Evolutionary conservation across 2,113 vertebrate species (phyloP), one percentile per base, ranked within the genome.

Genomic region (Edolisoma coerulescens): DNA sequence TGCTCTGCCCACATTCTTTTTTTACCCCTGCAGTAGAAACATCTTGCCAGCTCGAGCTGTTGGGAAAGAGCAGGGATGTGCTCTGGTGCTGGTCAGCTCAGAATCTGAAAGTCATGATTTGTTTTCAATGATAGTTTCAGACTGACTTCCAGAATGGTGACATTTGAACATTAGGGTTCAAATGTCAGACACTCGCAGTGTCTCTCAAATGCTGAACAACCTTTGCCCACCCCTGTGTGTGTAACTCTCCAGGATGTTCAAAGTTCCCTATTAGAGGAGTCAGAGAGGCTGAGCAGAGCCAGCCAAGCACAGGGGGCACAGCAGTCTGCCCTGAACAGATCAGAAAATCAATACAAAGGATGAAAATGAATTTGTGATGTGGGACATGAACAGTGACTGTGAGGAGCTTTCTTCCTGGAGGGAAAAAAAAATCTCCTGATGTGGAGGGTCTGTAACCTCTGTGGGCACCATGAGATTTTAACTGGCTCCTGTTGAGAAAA

Each of bases 371-470:
- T 67, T 63, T 54, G 50, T 65, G 64, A 60, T 41, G 37, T 42
- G 42, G 37, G 42, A 65, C 4, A 1, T 19, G 32, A 70, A 32
- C 59, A 2, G 4, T 74, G 59, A 65, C 47, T 7, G 3, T 67
- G 17, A 69, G 37, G 45, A 82, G n/a, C 52, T 9, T 61, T 49
- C 17, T 53, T 65, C n/a, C 42, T 74, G 14, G 13, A 59, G 16
- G 12, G 57, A 26, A 41, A 45, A 41, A 45, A 56, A 70, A 7
- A 26, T 10, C 0, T 0, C 11, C 33, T 56, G 18, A 20, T 7
- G 0, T 35, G 30, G 39, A 59, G 26, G 13, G 30, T 45, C 49
- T 73, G 50, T 76, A 76, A 67, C 20, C 17, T 83, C 67, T 82
- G 28, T 23, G 37, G 12, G 12, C 12, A 33, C 19, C 1, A 1